Evolutionary conservation across 1,140 invertebrate genomes (phyloP).

Genomic region (Diorhabda carinulata): DNA sequence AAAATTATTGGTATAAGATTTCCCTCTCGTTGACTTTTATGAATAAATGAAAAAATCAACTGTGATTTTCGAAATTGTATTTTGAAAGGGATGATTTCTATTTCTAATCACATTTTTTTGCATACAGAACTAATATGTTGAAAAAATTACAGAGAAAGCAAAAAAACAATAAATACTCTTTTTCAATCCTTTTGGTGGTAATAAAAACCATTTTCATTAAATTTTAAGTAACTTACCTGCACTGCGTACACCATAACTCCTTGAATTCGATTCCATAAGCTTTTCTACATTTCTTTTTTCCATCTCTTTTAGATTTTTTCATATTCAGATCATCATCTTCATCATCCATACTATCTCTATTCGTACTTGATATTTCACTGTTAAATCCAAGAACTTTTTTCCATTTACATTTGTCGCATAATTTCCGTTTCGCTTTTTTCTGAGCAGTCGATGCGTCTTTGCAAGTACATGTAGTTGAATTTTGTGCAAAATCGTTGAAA

Average conservation of each 20-base stretch:
- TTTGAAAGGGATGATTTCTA: too few relatives aligned
- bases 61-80: too few relatives aligned
- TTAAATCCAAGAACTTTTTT: not conserved
- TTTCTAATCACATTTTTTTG: too few relatives aligned
- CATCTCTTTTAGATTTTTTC: constrained; percentile 9
- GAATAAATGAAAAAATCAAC: too few relatives aligned
- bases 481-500: not conserved
- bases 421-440: not conserved
- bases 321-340: not conserved
- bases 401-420: constrained; percentile 5
- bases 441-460: not conserved
- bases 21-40: too few relatives aligned
- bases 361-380: not conserved
- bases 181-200: too few relatives aligned
- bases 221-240: not conserved
- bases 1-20: too few relatives aligned
- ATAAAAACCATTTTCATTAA: too few relatives aligned
- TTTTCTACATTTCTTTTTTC: constrained; percentile 5
- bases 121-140: too few relatives aligned
- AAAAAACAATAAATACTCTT: too few relatives aligned
- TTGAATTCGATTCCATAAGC: constrained; percentile 9
- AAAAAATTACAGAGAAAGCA: too few relatives aligned
- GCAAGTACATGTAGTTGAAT: not conserved
- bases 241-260: constrained; percentile 10
- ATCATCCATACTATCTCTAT: not conserved